Percentiles rank a stretch among this genome's conserved stretches.
Evolutionary conservation across 1,140 invertebrate species (phyloP).

Genomic region (Teleogryllus occipitalis): DNA sequence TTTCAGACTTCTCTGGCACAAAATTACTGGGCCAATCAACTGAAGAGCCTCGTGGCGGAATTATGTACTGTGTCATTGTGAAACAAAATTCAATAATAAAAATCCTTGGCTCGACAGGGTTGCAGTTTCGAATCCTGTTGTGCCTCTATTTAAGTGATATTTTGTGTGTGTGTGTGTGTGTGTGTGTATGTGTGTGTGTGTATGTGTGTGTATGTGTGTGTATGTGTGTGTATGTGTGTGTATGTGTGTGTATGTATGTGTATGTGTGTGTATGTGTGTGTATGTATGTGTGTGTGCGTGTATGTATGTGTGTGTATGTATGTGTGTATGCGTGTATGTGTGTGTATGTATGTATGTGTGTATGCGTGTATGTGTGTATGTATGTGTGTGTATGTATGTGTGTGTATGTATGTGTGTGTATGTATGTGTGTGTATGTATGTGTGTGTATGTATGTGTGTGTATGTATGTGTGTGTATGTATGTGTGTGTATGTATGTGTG

Average conservation of each 20-base stretch:
- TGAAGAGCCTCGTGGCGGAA: no score
- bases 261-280: constrained; percentile 4
- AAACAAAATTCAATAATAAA: no score
- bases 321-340: not conserved
- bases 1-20: no score
- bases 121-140: no score
- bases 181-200: no score
- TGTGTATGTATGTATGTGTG: constrained; percentile 7
- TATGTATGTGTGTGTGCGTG: constrained; percentile 6
- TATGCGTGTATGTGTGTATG: constrained; percentile 6
- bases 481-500: not conserved
- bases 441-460: constrained; percentile 1
- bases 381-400: constrained; percentile 7
- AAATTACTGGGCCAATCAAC: no score
- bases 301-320: not conserved
- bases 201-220: no score
- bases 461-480: not conserved
- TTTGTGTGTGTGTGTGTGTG: no score
- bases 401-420: constrained; percentile 2
- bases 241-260: constrained; percentile 7
- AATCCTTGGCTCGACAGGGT: no score
- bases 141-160: no score
- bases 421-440: constrained; percentile 5
- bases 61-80: no score
- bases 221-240: constrained; percentile 7